Evolutionary conservation across 2,888 invertebrate species (phyloP).

Genomic region (Drosophila cyrtoloma): DNA sequence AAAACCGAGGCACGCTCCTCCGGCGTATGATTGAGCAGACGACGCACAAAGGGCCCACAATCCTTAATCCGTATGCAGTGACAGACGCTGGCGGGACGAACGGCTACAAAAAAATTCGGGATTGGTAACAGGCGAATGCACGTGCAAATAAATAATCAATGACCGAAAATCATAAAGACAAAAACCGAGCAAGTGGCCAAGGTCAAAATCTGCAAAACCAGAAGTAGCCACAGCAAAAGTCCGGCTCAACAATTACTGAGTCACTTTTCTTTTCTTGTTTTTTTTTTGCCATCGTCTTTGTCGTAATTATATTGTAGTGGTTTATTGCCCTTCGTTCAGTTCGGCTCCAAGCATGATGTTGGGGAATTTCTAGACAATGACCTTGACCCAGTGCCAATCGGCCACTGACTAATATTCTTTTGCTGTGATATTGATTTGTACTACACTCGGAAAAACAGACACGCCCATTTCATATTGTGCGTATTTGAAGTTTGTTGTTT

Average conservation of each 20-base stretch:
- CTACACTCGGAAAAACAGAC: not conserved
- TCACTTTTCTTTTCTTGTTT: conserved; percentile 55
- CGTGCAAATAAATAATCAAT: conserved; percentile 20
- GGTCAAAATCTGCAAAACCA: conserved; percentile 69
- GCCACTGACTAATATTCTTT: conserved; percentile 49
- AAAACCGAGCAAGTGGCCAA: conserved; percentile 29
- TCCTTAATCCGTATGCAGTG: conserved; percentile 80
- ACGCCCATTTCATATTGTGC: not conserved
- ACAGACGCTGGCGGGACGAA: conserved; percentile 54
- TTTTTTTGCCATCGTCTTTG: conserved; percentile 31
- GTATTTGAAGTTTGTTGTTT: conserved; percentile 51
- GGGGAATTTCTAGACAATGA: conserved; percentile 73
- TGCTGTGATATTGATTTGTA: conserved; percentile 3
- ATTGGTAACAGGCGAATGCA: conserved; percentile 21
- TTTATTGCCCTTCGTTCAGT: conserved; percentile 77
- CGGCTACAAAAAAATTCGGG: conserved; percentile 36
- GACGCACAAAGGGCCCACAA: conserved; percentile 70
- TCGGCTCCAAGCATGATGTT: conserved; percentile 53
- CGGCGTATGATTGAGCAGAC: conserved; percentile 61
- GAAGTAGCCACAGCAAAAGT: conserved; percentile 57
- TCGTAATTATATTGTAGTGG: conserved; percentile 46
- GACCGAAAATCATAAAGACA: not conserved
- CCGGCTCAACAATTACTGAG: conserved; percentile 70
- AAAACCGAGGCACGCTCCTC: conserved; percentile 66
- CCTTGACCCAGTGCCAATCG: conserved; percentile 66